Base-by-base conservation (phyloP, 2,888 invertebrate species). In the Stenurella melanura region DNA sequence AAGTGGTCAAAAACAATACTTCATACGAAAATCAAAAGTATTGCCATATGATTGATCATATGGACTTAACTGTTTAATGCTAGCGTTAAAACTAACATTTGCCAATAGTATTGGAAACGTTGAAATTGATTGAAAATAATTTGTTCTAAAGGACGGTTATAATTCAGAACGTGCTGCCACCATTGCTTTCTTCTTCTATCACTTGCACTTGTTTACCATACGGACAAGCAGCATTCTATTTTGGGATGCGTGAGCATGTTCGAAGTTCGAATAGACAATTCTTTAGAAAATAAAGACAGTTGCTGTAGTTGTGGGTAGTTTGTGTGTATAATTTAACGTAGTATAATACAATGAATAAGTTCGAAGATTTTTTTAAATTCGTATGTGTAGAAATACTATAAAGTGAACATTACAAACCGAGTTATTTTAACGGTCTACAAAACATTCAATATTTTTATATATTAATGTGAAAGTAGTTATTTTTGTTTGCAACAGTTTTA, bases 381-480 rank as follows among this genome's bases (percentile, higher is more conserved):
- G 21, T 34, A 19, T 10, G 70, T 60, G 70, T 61, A 60, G 58
- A 69, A 21, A 30, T 69, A 58, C 69, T 58, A 69, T 50, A 21
- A 30, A 69, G 69, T 69, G 69, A 69, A 30, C 69, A 12, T 42
- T 42, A 38, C 42, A 60, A 70, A 17, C 42, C 60, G 38, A 70
- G 64, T 64, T 60, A 34, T 69, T 70, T 70, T 60, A 61, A 70
- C 70, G 60, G 60, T 42, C 70, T 61, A 21, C 15, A 70, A 69
- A 70, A 60, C 42, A 56, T 69, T 69, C 18, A 19, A 34, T 58
- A 70, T 70, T 70, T 70, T 67, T 60, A 21, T 70, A 58, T 61
- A 57, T 73, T 73, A 63, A 73, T 73, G 72, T 73, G 72, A 73
- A 73, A 73, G 64, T 73, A 73, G 72, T 73, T 73, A 73, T 73